Conservation (phyloP, 2,797 vertebrate species). For the Zenarchopterus dispar region DNA sequence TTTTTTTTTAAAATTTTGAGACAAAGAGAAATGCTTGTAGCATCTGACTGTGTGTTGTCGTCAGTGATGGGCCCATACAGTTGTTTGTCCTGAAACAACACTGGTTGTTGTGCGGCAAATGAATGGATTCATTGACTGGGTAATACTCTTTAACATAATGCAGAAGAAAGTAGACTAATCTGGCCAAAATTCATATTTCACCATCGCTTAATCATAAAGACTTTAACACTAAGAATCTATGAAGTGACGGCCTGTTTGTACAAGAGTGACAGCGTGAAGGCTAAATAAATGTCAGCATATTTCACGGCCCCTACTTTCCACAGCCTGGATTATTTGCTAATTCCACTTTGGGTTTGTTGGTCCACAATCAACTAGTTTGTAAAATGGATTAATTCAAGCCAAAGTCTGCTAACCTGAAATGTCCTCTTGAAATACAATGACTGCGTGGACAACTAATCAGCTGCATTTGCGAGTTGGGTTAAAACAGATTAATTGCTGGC, state of each 20-base stretch:
- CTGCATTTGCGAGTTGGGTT: conserved; percentile 11
- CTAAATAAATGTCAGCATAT: conserved; percentile 28
- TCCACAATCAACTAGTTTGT: conserved; percentile 30
- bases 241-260: conserved; percentile 22
- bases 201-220: conserved; percentile 42
- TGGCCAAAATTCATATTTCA: conserved; percentile 47
- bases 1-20: background rate
- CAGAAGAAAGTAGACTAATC: conserved; percentile 27
- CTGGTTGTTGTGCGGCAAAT: conserved; percentile 26
- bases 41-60: background rate
- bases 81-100: conserved; percentile 12
- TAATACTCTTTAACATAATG: conserved; percentile 32
- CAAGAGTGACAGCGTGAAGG: conserved; percentile 5
- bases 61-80: background rate
- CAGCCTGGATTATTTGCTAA: conserved; percentile 52
- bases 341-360: conserved; percentile 47
- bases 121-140: conserved; percentile 45
- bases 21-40: conserved; percentile 1
- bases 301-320: conserved; percentile 20
- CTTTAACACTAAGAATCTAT: conserved; percentile 41
- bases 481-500: background rate
- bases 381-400: conserved; percentile 50
- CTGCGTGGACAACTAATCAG: conserved; percentile 17
- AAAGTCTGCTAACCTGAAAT: conserved; percentile 32
- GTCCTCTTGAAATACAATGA: conserved; percentile 10